Conservation (phyloP, 1,140 invertebrate species). For the Campoletis sonorensis region DNA sequence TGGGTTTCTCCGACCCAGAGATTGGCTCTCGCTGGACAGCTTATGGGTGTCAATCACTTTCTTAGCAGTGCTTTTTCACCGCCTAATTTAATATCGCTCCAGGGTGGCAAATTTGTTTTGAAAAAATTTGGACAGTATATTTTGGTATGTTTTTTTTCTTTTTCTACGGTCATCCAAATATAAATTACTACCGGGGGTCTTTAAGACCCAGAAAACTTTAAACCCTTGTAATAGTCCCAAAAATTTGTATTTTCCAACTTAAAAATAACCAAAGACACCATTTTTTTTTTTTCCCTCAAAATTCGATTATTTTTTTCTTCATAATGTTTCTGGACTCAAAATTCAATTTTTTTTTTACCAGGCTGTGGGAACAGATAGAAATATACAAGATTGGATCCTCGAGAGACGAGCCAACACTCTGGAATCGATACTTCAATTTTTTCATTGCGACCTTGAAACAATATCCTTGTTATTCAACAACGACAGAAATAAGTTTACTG, state of each 20-base stretch:
- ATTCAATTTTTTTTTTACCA: constrained; percentile 66
- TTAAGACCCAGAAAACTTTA: too few species aligned
- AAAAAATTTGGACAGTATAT: constrained; percentile 87
- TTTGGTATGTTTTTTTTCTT: constrained; percentile 79
- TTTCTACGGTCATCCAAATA: neutral
- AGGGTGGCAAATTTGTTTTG: constrained; percentile 90
- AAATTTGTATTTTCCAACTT: neutral
- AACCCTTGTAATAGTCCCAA: neutral
- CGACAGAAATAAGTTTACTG: constrained; percentile 81
- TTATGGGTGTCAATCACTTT: constrained; percentile 89
- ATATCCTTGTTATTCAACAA: constrained; percentile 80
- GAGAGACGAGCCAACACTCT: constrained; percentile 85
- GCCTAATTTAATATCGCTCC: constrained; percentile 84
- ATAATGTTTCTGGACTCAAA: too few species aligned
- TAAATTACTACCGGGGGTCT: too few species aligned
- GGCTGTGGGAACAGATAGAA: constrained; percentile 90
- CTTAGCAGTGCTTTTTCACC: constrained; percentile 84
- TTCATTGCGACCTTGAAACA: constrained; percentile 86
- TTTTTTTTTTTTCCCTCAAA: too few species aligned
- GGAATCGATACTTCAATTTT: constrained; percentile 85
- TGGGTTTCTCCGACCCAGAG: constrained; percentile 90
- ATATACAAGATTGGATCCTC: constrained; percentile 87
- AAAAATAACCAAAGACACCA: too few species aligned
- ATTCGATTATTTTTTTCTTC: too few species aligned
- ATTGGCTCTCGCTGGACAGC: constrained; percentile 86